Conservation (phyloP, 2,797 vertebrate species). For the Neosalanx taihuensis region DNA sequence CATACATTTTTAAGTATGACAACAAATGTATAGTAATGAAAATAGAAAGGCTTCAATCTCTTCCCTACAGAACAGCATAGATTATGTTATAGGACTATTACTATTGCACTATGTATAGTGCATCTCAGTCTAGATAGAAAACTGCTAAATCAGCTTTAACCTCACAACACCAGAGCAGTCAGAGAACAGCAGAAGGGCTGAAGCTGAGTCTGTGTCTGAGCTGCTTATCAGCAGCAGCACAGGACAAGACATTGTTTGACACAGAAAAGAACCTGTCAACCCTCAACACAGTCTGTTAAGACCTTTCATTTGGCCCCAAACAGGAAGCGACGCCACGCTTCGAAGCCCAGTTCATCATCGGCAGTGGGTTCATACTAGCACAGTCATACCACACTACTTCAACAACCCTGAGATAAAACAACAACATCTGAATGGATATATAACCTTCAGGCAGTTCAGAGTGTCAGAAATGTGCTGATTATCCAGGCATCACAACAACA, state of each 20-base stretch:
- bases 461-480: not conserved
- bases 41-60: too few relatives aligned
- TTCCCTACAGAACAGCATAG: too few relatives aligned
- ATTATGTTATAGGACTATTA: too few relatives aligned
- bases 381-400: conserved; percentile 3
- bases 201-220: not conserved
- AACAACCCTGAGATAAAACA: conserved; percentile 5
- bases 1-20: too few relatives aligned
- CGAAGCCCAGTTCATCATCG: not conserved
- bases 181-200: not conserved
- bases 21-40: too few relatives aligned
- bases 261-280: not conserved
- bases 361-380: not conserved
- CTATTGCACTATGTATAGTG: not conserved
- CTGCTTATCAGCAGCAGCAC: conserved; percentile 11
- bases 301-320: not conserved
- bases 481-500: not conserved
- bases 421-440: not conserved
- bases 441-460: not conserved
- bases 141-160: conserved; percentile 7
- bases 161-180: not conserved
- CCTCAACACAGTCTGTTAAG: not conserved
- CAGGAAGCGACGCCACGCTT: not conserved
- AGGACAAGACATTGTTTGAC: not conserved
- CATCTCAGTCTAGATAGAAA: not conserved